Conservation (phyloP, 2,888 invertebrate genomes). For the Scaptomyza polygonia region DNA sequence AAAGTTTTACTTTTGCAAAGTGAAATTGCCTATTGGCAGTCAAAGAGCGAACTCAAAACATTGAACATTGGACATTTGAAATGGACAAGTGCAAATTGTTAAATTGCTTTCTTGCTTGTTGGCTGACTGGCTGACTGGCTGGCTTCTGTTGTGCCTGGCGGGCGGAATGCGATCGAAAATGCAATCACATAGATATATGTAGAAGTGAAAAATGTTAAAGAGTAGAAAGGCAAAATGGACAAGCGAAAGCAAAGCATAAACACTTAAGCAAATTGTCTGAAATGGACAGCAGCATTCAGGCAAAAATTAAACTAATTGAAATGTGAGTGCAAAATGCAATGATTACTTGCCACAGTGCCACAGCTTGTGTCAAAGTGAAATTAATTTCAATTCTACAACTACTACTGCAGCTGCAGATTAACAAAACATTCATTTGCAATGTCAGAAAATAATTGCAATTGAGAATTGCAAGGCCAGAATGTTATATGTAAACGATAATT, state of each 20-base stretch:
- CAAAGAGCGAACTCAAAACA: constrained; percentile 41
- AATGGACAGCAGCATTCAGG: constrained; percentile 19
- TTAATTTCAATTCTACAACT: constrained; percentile 11
- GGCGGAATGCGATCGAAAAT: constrained; percentile 57
- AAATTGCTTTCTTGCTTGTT: no score
- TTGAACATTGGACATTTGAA: constrained; percentile 6
- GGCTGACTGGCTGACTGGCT: neutral
- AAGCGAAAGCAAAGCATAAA: constrained; percentile 36
- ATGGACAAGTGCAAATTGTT: constrained; percentile 25
- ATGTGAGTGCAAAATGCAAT: constrained; percentile 39
- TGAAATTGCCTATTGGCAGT: constrained; percentile 61
- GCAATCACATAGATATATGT: constrained; percentile 22
- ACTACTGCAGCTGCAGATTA: neutral
- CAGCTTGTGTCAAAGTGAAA: constrained; percentile 10
- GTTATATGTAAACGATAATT: neutral
- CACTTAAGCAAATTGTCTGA: constrained; percentile 58
- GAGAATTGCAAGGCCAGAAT: neutral
- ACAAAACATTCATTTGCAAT: neutral
- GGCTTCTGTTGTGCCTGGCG: constrained; percentile 22
- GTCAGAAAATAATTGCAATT: neutral
- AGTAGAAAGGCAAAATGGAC: constrained; percentile 39
- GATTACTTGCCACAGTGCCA: constrained; percentile 13
- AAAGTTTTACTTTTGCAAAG: constrained; percentile 64
- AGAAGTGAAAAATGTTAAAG: constrained; percentile 38
- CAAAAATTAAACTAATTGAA: constrained; percentile 59